Conservation (phyloP, 1,140 invertebrate genomes). For the Eumeta japonica region DNA sequence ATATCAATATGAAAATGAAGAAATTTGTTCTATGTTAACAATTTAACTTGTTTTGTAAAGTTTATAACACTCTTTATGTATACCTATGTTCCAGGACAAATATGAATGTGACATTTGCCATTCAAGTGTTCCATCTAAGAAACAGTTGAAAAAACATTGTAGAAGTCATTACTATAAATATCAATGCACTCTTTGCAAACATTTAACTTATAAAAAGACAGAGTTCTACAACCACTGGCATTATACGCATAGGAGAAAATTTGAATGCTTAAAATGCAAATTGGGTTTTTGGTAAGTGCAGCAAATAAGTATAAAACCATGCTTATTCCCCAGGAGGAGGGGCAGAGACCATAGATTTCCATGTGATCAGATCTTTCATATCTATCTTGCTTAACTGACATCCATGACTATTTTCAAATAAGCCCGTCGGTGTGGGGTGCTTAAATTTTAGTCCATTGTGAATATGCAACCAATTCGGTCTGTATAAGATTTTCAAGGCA, state of each 20-base stretch:
- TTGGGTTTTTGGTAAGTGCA: slow-evolving; percentile 17
- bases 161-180: slow-evolving; percentile 10
- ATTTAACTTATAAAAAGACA: slow-evolving; percentile 3
- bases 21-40: too few relatives aligned
- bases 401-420: neutral
- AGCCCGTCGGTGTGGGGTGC: too few relatives aligned
- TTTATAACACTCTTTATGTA: too few relatives aligned
- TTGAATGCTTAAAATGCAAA: slow-evolving; percentile 18
- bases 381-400: too few relatives aligned
- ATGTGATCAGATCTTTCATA: too few relatives aligned
- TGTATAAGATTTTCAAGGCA: too few relatives aligned
- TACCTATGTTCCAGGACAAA: slow-evolving; percentile 7
- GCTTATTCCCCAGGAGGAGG: too few relatives aligned
- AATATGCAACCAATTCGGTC: too few relatives aligned
- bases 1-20: too few relatives aligned
- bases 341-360: too few relatives aligned
- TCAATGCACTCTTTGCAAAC: slow-evolving; percentile 10
- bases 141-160: slow-evolving; percentile 8
- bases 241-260: slow-evolving; percentile 9
- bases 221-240: slow-evolving; percentile 7
- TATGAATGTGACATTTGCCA: slow-evolving; percentile 17
- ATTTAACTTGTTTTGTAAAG: neutral
- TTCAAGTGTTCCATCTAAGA: slow-evolving; percentile 5
- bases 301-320: too few relatives aligned
- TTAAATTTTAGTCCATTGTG: too few relatives aligned